A percentile compares a stretch with the other conserved stretches of the same genome.
Evolutionary conservation across 2,113 vertebrate genomes (phyloP).

Genomic region (Macrotis lagotis): DNA sequence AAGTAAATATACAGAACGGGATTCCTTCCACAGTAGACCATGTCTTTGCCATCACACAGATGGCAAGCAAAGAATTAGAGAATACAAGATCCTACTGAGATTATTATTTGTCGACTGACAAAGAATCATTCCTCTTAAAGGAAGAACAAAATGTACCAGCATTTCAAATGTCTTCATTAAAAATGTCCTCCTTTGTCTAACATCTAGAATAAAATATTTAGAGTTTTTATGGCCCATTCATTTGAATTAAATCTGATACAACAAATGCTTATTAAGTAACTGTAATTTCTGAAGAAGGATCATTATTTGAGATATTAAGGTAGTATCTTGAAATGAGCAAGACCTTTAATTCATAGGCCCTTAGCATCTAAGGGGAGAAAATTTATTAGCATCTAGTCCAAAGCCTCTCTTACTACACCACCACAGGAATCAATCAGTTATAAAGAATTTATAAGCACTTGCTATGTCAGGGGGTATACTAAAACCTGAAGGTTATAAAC

Average conservation of each 20-base stretch:
- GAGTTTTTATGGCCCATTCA: background rate
- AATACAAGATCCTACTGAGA: background rate
- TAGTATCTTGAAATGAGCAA: background rate
- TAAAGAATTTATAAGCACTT: background rate
- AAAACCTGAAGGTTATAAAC: background rate
- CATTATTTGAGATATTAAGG: background rate
- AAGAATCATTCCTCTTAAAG: slow-evolving; percentile 19
- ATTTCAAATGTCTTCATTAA: background rate
- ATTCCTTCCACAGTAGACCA: background rate
- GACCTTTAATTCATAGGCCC: background rate
- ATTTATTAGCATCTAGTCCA: background rate
- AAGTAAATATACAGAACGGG: background rate
- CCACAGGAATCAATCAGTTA: background rate
- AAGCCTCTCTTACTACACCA: background rate
- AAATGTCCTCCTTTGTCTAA: slow-evolving; percentile 23
- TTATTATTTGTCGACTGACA: too few species aligned
- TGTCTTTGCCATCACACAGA: background rate
- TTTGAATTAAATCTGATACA: slow-evolving; percentile 34
- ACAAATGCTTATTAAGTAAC: slow-evolving; percentile 38
- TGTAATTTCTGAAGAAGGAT: background rate
- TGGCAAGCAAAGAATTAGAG: background rate
- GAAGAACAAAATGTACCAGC: background rate
- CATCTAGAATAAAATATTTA: slow-evolving; percentile 23
- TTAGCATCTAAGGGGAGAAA: background rate
- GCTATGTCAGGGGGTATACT: background rate